phyloP scores from a whole-genome alignment of 2,888 invertebrate species.

The Drosophila eohydei region DNA sequence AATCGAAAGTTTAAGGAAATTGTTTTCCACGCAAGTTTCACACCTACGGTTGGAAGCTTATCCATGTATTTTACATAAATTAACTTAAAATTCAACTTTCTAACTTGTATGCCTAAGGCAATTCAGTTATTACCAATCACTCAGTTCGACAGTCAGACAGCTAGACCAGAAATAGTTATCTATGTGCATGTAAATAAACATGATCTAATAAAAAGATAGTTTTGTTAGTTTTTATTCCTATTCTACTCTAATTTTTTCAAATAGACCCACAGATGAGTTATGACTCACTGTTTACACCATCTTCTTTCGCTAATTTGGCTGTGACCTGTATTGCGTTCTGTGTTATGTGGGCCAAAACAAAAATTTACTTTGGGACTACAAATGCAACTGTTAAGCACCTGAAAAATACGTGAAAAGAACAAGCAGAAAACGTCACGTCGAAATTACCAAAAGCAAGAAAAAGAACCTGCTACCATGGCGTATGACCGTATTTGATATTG shows the following conservation, averaged over 20 bases:
- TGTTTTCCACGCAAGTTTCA: background rate
- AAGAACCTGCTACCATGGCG: constrained; percentile 75
- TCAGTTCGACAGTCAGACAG: background rate
- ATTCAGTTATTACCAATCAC: background rate
- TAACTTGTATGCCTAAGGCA: background rate
- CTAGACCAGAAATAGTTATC: background rate
- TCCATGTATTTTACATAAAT: background rate
- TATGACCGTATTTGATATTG: constrained; percentile 78
- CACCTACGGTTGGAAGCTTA: background rate
- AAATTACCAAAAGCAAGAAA: constrained; percentile 70
- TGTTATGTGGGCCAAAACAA: constrained; percentile 5
- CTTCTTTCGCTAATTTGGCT: background rate
- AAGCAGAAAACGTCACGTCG: constrained; percentile 51
- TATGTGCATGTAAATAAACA: background rate
- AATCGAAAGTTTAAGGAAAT: background rate
- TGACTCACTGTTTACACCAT: background rate
- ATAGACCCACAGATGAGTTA: background rate
- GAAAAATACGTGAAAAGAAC: constrained; percentile 14
- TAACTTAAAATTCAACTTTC: background rate
- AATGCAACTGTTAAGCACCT: constrained; percentile 30
- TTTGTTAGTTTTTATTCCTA: background rate
- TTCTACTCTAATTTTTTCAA: background rate
- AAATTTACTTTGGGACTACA: constrained; percentile 9
- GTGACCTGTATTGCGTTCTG: constrained; percentile 1
- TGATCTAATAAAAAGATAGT: background rate